Conservation (phyloP, 2,113 vertebrate species). For the Bungarus multicinctus region DNA sequence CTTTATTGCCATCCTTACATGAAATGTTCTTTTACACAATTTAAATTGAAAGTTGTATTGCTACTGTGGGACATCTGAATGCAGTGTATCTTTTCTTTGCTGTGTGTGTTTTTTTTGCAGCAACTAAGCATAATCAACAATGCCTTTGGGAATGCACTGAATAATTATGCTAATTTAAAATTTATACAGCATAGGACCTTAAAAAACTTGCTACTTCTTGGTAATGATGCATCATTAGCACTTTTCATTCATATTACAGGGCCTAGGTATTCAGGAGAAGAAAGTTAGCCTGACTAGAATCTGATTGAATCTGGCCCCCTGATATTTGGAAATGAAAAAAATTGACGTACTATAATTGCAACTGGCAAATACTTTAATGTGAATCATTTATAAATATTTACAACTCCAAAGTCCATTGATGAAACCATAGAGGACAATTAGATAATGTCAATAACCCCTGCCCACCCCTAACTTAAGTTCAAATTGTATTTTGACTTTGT, state of each 20-base stretch:
- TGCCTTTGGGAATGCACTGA: slow-evolving; percentile 64
- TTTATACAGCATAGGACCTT: slow-evolving; percentile 69
- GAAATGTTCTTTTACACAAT: background rate
- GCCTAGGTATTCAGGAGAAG: slow-evolving; percentile 68
- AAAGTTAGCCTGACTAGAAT: slow-evolving; percentile 74
- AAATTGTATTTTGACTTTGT: background rate
- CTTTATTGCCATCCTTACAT: background rate
- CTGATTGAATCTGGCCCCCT: slow-evolving; percentile 69
- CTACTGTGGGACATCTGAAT: slow-evolving; percentile 42
- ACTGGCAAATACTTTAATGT: slow-evolving; percentile 74
- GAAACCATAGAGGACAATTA: slow-evolving; percentile 55
- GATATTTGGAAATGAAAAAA: slow-evolving; percentile 69
- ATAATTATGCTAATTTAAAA: slow-evolving; percentile 75
- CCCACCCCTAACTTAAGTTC: background rate
- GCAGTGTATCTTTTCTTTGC: slow-evolving; percentile 51
- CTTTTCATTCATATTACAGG: slow-evolving; percentile 70
- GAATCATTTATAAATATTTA: slow-evolving; percentile 78
- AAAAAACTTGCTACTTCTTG: slow-evolving; percentile 70
- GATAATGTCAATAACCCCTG: slow-evolving; percentile 57
- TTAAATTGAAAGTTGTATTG: background rate
- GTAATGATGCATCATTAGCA: slow-evolving; percentile 70
- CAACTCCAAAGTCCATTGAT: slow-evolving; percentile 66
- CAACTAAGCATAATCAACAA: slow-evolving; percentile 60
- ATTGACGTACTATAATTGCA: slow-evolving; percentile 65
- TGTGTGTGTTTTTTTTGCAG: slow-evolving; percentile 45